A percentile compares a stretch with the other conserved stretches of the same genome.
Evolutionary conservation across 1,140 invertebrate genomes (phyloP).

Genomic region (Drosophila athabasca): DNA sequence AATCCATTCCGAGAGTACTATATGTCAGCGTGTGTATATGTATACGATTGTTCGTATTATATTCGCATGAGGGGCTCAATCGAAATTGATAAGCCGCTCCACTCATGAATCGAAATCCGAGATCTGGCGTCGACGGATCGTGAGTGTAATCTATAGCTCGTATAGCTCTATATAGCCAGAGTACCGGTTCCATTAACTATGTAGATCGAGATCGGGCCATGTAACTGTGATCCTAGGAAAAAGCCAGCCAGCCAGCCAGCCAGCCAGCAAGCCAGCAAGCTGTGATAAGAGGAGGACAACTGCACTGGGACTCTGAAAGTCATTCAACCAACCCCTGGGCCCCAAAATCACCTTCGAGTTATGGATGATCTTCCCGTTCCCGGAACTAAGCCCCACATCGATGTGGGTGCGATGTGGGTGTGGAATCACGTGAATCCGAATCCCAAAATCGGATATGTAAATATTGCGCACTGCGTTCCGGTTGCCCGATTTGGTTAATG

Average conservation of each 20-base stretch:
- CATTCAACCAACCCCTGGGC: conserved; percentile 29
- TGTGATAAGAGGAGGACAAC: too few relatives aligned
- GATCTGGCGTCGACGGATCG: conserved; percentile 46
- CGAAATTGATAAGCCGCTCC: conserved; percentile 29
- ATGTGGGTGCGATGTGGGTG: conserved; percentile 18
- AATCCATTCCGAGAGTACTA: conserved; percentile 29
- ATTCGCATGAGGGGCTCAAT: conserved; percentile 23
- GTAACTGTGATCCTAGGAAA: conserved; percentile 5
- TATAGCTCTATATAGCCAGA: neutral
- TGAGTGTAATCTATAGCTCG: conserved; percentile 6
- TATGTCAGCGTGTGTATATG: conserved; percentile 29
- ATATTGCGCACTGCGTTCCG: conserved; percentile 70
- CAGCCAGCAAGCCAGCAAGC: too few relatives aligned
- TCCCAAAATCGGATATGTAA: conserved; percentile 63
- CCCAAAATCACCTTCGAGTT: conserved; percentile 8
- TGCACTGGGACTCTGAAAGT: conserved; percentile 14
- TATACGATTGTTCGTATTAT: conserved; percentile 12
- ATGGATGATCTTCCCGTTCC: conserved; percentile 41
- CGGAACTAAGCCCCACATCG: conserved; percentile 21
- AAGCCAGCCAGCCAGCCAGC: too few relatives aligned
- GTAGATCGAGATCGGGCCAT: conserved; percentile 23
- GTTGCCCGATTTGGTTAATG: conserved; percentile 69
- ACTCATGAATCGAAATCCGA: conserved; percentile 33
- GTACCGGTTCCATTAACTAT: conserved; percentile 46
- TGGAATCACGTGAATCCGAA: conserved; percentile 36